These are phyloP conservation scores for Timema cristinae DNA, from an alignment of 2,888 invertebrate genomes.

Conservation along the genomic window DNA sequence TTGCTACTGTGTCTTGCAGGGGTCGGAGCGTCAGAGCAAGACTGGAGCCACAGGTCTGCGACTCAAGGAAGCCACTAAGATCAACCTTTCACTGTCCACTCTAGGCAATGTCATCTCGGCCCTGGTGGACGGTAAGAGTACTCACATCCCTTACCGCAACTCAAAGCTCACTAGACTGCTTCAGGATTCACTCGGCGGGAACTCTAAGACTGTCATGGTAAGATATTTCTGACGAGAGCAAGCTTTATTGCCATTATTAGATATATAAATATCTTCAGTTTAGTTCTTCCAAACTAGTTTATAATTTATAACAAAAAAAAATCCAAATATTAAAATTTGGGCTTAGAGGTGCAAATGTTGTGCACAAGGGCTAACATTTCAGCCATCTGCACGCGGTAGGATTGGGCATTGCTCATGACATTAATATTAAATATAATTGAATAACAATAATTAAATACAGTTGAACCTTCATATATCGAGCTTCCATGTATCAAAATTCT, in stretches of 20 bases:
- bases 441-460: too few species aligned
- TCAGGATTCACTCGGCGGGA: constrained; percentile 96
- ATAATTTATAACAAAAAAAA: too few species aligned
- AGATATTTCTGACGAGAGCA: constrained; percentile 34
- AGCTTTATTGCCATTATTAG: neutral
- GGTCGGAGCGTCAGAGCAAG: constrained; percentile 95
- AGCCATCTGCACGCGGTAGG: too few species aligned
- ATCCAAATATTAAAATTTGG: too few species aligned
- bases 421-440: too few species aligned
- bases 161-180: constrained; percentile 91
- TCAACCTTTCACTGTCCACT: constrained; percentile 94
- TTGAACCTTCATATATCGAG: too few species aligned
- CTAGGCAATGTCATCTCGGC: constrained; percentile 98
- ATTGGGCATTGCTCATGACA: too few species aligned
- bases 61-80: constrained; percentile 95
- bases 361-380: too few species aligned
- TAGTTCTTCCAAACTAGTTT: too few species aligned
- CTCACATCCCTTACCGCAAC: constrained; percentile 97
- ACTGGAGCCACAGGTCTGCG: constrained; percentile 92
- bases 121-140: constrained; percentile 93
- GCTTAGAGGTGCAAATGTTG: too few species aligned
- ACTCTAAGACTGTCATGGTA: constrained; percentile 93
- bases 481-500: too few species aligned
- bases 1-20: constrained; percentile 58
- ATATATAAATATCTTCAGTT: neutral